Evolutionary conservation across 2,888 invertebrate species (phyloP).

Genomic region (Stegana nigrithorax): DNA sequence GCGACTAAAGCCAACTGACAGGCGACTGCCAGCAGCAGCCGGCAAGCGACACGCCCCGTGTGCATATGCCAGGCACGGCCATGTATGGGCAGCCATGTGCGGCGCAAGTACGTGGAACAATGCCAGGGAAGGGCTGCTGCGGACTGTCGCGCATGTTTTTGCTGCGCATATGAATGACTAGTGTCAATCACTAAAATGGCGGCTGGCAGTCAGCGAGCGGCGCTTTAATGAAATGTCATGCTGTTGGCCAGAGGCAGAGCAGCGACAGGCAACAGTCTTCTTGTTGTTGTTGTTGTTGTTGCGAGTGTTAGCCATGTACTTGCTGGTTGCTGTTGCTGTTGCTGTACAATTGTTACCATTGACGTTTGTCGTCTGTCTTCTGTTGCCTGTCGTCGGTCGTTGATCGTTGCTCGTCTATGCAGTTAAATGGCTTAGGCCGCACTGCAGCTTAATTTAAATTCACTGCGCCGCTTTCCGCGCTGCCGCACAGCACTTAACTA

Average conservation of each 20-base stretch:
- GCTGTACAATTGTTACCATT: no score
- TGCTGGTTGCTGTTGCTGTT: no score
- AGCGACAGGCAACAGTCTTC: not conserved
- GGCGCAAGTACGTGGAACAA: not conserved
- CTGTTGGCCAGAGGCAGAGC: not conserved
- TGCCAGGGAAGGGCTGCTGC: not conserved
- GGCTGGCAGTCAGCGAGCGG: not conserved
- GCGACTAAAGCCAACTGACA: not conserved
- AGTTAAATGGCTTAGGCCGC: not conserved
- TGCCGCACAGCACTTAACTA: no score
- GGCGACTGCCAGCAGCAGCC: no score
- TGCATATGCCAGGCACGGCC: no score
- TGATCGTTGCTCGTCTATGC: not conserved
- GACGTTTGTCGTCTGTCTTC: no score
- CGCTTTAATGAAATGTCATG: constrained; percentile 17
- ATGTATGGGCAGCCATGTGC: no score
- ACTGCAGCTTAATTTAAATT: constrained; percentile 7
- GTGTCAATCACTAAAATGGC: constrained; percentile 17
- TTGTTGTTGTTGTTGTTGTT: constrained; percentile 3
- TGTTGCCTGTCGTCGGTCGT: not conserved
- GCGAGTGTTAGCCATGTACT: not conserved
- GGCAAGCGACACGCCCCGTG: no score
- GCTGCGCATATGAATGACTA: constrained; percentile 16
- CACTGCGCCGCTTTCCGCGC: no score
- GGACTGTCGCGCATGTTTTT: no score